These are phyloP conservation scores for Asarcornis scutulata DNA, from an alignment of 2,113 vertebrate genomes.

Conservation along the genomic window DNA sequence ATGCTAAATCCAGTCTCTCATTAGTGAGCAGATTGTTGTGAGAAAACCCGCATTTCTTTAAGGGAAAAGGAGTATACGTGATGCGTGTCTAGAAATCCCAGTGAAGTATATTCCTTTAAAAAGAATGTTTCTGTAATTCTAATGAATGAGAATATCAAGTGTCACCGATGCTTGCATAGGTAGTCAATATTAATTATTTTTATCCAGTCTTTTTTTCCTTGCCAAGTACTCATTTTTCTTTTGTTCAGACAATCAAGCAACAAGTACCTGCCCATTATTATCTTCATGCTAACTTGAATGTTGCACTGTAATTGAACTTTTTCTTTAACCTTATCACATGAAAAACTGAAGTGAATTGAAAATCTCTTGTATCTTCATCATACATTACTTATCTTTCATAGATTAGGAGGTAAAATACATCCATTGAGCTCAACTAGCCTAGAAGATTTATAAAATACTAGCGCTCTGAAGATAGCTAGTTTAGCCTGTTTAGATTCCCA, in stretches of 20 bases:
- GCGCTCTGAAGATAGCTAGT: neutral
- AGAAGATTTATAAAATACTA: neutral
- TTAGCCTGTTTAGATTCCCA: neutral
- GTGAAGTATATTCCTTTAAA: neutral
- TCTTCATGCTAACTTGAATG: neutral
- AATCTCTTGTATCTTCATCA: conserved; percentile 7
- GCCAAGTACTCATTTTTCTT: neutral
- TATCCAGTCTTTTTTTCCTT: neutral
- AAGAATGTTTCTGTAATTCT: neutral
- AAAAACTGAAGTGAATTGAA: neutral
- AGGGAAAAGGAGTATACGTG: neutral
- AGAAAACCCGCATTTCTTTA: neutral
- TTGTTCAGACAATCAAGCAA: conserved; percentile 18
- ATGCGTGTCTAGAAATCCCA: neutral
- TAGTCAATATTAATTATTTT: conserved; percentile 43
- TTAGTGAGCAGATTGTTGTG: neutral
- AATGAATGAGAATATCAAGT: neutral
- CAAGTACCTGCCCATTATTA: conserved; percentile 4
- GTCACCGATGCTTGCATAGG: neutral
- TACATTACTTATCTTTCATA: conserved; percentile 10
- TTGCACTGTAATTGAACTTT: neutral
- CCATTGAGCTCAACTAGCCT: neutral
- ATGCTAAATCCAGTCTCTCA: neutral
- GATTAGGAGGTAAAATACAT: neutral
- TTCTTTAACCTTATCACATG: conserved; percentile 24